Conservation (phyloP, 2,797 vertebrate species). For the Eulemur rubriventer region DNA sequence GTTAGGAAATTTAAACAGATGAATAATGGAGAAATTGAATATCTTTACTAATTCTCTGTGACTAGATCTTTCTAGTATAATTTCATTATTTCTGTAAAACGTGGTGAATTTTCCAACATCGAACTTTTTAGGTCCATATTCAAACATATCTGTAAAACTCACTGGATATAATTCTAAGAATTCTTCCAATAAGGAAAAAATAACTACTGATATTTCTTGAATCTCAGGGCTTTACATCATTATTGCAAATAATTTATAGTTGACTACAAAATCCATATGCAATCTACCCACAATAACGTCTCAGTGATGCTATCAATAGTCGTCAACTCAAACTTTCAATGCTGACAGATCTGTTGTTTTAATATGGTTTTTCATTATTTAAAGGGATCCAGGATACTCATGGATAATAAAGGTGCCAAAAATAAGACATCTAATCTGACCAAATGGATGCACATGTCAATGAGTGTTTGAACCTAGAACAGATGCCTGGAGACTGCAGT, state of each 20-base stretch:
- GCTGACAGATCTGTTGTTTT: constrained; percentile 6
- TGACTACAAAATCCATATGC: constrained; percentile 1
- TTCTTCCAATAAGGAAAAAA: neutral
- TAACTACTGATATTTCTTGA: constrained; percentile 39
- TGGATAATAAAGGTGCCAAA: constrained; percentile 14
- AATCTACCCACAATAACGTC: neutral
- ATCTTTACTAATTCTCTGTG: neutral
- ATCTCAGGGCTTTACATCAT: neutral
- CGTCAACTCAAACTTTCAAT: neutral
- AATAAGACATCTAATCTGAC: neutral
- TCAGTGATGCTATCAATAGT: neutral
- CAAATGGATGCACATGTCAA: constrained; percentile 57
- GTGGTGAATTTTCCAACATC: neutral
- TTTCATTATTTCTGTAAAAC: constrained; percentile 13
- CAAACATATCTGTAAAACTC: neutral
- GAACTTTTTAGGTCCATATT: neutral
- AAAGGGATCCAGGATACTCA: neutral
- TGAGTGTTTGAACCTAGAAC: constrained; percentile 42
- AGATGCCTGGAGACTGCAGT: constrained; percentile 52
- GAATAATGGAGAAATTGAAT: neutral
- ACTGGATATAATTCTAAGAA: neutral
- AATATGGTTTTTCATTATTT: constrained; percentile 57
- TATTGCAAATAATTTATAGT: neutral
- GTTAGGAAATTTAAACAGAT: neutral
- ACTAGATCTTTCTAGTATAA: neutral